Percentiles rank a stretch among this genome's conserved stretches.
Conservation (phyloP, 2,113 vertebrate genomes). For the Actenoides lindsayi region DNA sequence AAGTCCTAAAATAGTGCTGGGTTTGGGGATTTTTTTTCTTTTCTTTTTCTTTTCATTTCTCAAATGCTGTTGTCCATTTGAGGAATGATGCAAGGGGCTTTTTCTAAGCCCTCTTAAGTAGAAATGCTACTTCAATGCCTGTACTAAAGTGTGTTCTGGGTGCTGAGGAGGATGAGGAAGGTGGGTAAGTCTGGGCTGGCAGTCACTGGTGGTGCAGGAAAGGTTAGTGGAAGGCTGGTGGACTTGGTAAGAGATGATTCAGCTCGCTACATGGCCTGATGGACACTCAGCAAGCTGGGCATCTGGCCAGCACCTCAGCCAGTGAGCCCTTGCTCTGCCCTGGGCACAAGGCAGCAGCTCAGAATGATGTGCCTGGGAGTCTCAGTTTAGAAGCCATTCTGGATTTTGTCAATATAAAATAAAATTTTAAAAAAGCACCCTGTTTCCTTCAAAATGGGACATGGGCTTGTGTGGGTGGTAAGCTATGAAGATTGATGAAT, state of each 20-base stretch:
- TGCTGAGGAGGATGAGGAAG: neutral
- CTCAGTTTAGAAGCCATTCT: neutral
- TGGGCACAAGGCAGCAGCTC: neutral
- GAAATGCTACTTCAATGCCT: neutral
- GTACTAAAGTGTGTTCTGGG: neutral
- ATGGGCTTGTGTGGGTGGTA: neutral
- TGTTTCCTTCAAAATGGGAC: neutral
- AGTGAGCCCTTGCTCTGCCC: neutral
- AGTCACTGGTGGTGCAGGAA: neutral
- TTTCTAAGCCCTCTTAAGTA: neutral
- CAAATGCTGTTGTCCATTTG: neutral
- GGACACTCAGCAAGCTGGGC: neutral
- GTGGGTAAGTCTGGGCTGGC: neutral
- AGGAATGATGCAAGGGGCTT: neutral
- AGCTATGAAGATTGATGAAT: neutral
- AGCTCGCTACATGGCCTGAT: neutral
- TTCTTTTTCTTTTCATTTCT: neutral
- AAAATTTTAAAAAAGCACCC: neutral
- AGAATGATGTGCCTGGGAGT: neutral
- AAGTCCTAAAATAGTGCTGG: neutral
- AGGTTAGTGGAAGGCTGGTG: neutral
- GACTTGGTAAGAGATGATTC: neutral
- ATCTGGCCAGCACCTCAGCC: neutral
- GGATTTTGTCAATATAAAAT: neutral
- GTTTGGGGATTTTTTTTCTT: neutral